Conservation (phyloP, 1,140 invertebrate species). For the Drosophila melanica region DNA sequence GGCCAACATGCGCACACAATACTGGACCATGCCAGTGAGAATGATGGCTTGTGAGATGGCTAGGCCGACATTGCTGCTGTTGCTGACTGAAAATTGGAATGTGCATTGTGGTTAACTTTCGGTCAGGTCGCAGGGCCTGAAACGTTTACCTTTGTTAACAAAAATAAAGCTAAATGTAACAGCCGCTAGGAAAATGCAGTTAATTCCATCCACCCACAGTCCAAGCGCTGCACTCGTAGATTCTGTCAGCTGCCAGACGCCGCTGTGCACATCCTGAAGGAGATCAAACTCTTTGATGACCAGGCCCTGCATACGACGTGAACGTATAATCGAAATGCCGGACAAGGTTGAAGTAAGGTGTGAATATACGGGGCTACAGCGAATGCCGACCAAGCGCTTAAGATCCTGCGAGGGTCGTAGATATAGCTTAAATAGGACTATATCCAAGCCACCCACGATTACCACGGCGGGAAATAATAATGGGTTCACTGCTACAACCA, state of each 20-base stretch:
- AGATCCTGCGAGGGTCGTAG: constrained; percentile 91
- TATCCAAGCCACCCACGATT: constrained; percentile 88
- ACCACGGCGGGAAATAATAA: constrained; percentile 87
- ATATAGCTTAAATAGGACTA: constrained; percentile 89
- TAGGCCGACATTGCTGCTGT: constrained; percentile 89
- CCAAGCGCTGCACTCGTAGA: constrained; percentile 88
- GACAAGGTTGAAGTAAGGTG: constrained; percentile 91
- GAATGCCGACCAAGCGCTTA: constrained; percentile 91
- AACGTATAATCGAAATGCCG: constrained; percentile 92
- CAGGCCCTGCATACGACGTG: constrained; percentile 87
- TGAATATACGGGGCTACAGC: constrained; percentile 92
- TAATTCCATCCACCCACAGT: constrained; percentile 90
- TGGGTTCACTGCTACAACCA: constrained; percentile 90
- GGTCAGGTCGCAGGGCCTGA: no score
- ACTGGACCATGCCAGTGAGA: constrained; percentile 93
- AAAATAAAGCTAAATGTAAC: constrained; percentile 87
- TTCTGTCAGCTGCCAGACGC: constrained; percentile 87
- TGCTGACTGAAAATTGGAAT: constrained; percentile 84
- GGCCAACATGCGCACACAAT: constrained; percentile 92
- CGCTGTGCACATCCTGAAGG: constrained; percentile 87
- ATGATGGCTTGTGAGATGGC: constrained; percentile 92
- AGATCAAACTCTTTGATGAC: constrained; percentile 89
- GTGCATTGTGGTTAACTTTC: background rate
- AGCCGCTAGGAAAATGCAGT: constrained; percentile 86
- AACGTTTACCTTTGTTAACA: constrained; percentile 67